A percentile compares a stretch with the other conserved stretches of the same genome.
Evolutionary conservation across 2,113 vertebrate species (phyloP).

Genomic region (Nematolebias whitei): DNA sequence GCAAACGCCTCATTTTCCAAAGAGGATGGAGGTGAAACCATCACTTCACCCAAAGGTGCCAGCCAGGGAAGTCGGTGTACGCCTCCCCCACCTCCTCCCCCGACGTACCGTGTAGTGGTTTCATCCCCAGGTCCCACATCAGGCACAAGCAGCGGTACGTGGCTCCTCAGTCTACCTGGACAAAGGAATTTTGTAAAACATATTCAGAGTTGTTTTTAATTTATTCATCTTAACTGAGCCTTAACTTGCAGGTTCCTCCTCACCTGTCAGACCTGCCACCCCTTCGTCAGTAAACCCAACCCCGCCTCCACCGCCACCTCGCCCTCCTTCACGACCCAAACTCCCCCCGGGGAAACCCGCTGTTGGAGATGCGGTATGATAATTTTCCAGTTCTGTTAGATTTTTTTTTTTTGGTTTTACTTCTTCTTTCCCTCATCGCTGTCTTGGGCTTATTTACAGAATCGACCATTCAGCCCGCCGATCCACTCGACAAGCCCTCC

Average conservation of each 20-base stretch:
- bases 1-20: conserved; percentile 80
- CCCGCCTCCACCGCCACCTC: conserved; percentile 89
- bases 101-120: conserved; percentile 93
- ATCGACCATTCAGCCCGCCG: conserved; percentile 92
- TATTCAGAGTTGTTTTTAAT: too few relatives aligned
- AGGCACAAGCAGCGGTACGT: conserved; percentile 87
- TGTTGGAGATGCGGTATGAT: conserved; percentile 86
- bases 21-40: conserved; percentile 81
- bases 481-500: conserved; percentile 94
- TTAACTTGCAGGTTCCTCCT: conserved; percentile 85
- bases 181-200: background rate
- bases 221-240: background rate
- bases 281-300: conserved; percentile 82
- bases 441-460: conserved; percentile 71
- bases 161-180: background rate
- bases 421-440: background rate
- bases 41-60: conserved; percentile 86
- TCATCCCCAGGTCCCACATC: conserved; percentile 90
- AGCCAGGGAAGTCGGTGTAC: conserved; percentile 84
- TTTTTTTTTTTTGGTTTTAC: background rate
- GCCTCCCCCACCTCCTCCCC: conserved; percentile 93
- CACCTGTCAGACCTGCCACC: conserved; percentile 87
- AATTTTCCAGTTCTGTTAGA: conserved; percentile 38
- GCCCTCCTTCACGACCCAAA: conserved; percentile 91
- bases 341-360: conserved; percentile 90